These are phyloP conservation scores for Mimumesa dahlbomi DNA, from an alignment of 2,888 invertebrate species.

Conservation along the genomic window DNA sequence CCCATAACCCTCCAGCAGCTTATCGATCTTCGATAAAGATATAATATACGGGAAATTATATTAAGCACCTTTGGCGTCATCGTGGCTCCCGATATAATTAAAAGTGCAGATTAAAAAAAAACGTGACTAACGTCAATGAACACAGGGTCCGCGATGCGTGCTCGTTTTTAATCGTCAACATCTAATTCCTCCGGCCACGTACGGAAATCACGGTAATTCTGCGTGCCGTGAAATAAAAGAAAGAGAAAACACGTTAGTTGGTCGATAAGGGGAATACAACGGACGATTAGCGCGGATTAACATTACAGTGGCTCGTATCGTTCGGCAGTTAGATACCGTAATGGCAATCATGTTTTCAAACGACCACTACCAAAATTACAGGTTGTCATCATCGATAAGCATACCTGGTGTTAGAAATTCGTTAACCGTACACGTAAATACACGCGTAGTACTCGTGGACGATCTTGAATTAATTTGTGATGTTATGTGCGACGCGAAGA, in stretches of 20 bases:
- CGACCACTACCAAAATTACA: too few relatives aligned
- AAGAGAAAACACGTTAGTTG: too few relatives aligned
- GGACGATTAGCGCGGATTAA: too few relatives aligned
- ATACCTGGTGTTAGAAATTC: neutral
- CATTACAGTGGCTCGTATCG: too few relatives aligned
- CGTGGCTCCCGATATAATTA: neutral
- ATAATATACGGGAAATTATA: slow-evolving; percentile 2
- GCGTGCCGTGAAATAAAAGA: too few relatives aligned
- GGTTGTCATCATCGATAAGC: too few relatives aligned
- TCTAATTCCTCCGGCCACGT: neutral
- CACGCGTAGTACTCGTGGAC: slow-evolving; percentile 28
- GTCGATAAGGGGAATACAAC: too few relatives aligned
- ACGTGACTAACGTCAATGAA: neutral
- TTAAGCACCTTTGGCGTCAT: neutral
- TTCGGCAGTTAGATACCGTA: too few relatives aligned
- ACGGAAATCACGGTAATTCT: neutral
- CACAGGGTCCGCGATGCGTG: neutral
- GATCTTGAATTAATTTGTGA: slow-evolving; percentile 22
- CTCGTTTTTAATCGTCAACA: neutral
- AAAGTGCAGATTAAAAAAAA: neutral
- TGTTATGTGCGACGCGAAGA: slow-evolving; percentile 10
- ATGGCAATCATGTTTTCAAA: too few relatives aligned
- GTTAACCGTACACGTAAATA: slow-evolving; percentile 2
- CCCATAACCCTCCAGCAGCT: too few relatives aligned
- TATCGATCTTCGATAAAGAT: slow-evolving; percentile 10